Evolutionary conservation across 2,113 vertebrate genomes (phyloP).

Genomic region (Apaloderma vittatum): DNA sequence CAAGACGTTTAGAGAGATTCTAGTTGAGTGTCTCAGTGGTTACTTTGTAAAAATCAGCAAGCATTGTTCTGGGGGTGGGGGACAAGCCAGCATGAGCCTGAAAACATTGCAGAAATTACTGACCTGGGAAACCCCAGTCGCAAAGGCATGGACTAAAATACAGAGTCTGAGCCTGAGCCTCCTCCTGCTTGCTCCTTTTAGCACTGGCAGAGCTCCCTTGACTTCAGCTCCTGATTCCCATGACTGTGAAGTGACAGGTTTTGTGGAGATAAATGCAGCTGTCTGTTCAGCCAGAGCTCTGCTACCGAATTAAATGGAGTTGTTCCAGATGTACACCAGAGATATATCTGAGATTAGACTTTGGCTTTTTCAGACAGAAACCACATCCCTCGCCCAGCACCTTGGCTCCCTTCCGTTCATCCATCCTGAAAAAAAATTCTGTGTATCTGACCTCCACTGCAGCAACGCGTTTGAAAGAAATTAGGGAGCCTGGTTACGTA

Average conservation of each 20-base stretch:
- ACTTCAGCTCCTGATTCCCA: not conserved
- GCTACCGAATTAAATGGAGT: not conserved
- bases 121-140: not conserved
- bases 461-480: not conserved
- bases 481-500: not conserved
- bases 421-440: not conserved
- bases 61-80: not conserved
- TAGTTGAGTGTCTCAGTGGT: not conserved
- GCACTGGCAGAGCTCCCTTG: not conserved
- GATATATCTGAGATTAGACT: not conserved
- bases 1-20: not conserved
- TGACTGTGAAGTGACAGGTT: not conserved
- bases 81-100: not conserved
- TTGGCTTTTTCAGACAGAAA: not conserved
- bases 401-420: not conserved
- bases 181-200: not conserved
- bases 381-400: not conserved
- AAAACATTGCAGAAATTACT: not conserved
- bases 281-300: not conserved
- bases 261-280: not conserved
- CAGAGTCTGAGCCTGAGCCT: not conserved
- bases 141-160: not conserved
- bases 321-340: not conserved
- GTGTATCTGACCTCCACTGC: not conserved
- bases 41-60: constrained; percentile 8